Conservation (phyloP, 1,140 invertebrate species). For the Drosophila sturtevanti region DNA sequence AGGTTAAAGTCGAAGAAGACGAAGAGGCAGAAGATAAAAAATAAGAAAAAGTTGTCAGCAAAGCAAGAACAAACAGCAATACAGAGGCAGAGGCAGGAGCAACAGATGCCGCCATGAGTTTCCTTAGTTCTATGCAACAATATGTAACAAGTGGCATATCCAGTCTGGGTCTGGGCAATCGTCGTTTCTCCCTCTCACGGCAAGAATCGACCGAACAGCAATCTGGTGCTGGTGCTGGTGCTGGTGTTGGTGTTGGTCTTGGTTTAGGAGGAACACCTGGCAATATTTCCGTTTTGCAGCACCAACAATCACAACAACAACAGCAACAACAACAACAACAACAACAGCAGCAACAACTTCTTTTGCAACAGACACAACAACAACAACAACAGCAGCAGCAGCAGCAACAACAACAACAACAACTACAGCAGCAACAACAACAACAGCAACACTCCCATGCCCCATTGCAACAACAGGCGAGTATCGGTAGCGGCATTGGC, state of each 20-base stretch:
- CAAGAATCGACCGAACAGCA: conserved; percentile 84
- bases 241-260: conserved; percentile 14
- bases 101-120: conserved; percentile 87
- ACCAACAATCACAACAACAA: conserved; percentile 9
- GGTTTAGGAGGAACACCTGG: conserved; percentile 13
- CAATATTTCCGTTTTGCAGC: conserved; percentile 30
- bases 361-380: not conserved
- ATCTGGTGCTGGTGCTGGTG: conserved; percentile 39
- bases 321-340: conserved; percentile 29
- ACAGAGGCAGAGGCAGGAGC: conserved; percentile 11
- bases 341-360: conserved; percentile 12
- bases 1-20: too few relatives aligned
- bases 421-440: conserved; percentile 42
- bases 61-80: not conserved
- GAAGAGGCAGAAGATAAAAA: not conserved
- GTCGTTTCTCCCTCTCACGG: conserved; percentile 88
- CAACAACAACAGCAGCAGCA: conserved; percentile 33
- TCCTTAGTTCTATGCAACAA: conserved; percentile 91
- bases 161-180: conserved; percentile 89
- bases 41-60: not conserved
- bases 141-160: conserved; percentile 91
- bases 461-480: conserved; percentile 64
- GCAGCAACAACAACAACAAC: conserved; percentile 22
- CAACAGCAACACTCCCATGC: conserved; percentile 54
- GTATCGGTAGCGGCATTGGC: conserved; percentile 59